Percentiles rank a stretch among this genome's conserved stretches.
Conservation (phyloP, 2,113 vertebrate genomes). For the Colistium nudipinnis region DNA sequence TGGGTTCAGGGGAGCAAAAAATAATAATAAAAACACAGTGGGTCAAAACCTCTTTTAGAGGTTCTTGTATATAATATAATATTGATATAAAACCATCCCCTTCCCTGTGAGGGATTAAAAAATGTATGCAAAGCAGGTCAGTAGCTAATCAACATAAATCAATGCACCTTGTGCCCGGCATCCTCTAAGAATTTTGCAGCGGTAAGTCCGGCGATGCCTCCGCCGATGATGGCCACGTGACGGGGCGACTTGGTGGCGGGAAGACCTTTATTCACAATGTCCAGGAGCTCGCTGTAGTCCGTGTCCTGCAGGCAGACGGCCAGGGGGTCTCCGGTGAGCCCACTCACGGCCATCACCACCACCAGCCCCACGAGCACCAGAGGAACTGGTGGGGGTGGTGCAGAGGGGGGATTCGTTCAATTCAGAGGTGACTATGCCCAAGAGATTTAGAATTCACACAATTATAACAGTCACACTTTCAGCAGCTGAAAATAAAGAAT, state of each 20-base stretch:
- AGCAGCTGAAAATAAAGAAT: neutral
- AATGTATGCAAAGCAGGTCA: too few species aligned
- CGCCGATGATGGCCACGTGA: slow-evolving; percentile 82
- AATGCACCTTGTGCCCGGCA: slow-evolving; percentile 85
- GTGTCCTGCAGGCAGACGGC: slow-evolving; percentile 81
- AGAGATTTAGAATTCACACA: neutral
- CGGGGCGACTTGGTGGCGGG: slow-evolving; percentile 71
- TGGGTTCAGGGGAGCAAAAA: neutral
- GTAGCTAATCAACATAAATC: accelerated
- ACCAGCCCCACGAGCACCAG: slow-evolving; percentile 64
- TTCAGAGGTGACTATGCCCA: neutral
- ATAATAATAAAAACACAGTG: too few species aligned
- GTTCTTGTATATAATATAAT: too few species aligned
- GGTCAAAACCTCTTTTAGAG: too few species aligned
- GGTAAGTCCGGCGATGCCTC: slow-evolving; percentile 85
- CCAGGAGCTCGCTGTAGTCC: slow-evolving; percentile 83
- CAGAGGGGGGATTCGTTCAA: neutral
- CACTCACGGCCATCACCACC: slow-evolving; percentile 58
- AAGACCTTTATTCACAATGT: slow-evolving; percentile 80
- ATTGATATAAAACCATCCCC: too few species aligned
- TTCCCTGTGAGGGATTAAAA: too few species aligned
- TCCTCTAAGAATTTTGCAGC: slow-evolving; percentile 85
- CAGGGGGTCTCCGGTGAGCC: slow-evolving; percentile 71
- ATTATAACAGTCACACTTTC: neutral
- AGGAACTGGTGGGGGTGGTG: slow-evolving; percentile 55